Evolutionary conservation across 2,888 invertebrate species (phyloP).

Genomic region (Lucinisca nassula): DNA sequence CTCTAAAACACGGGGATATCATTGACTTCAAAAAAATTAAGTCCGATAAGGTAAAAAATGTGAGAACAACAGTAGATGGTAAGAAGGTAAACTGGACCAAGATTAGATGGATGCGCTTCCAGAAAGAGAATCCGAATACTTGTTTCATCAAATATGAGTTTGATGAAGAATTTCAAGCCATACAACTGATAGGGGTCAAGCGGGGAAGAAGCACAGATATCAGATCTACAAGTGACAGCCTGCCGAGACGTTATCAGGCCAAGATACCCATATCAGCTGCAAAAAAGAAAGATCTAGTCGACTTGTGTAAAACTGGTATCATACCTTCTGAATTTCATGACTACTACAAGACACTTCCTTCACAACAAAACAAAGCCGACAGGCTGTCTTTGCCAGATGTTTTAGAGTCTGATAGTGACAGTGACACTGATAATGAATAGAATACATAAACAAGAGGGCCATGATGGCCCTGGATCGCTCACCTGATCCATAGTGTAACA

Average conservation of each 20-base stretch:
- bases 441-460: too few species aligned
- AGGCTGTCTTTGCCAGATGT: not conserved
- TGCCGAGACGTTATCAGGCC: not conserved
- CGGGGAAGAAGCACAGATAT: not conserved
- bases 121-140: not conserved
- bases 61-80: not conserved
- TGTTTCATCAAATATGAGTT: conserved; percentile 22
- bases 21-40: conserved; percentile 14
- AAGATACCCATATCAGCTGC: conserved; percentile 3
- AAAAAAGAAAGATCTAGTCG: conserved; percentile 10
- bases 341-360: not conserved
- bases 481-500: too few species aligned
- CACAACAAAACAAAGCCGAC: not conserved
- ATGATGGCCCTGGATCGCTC: too few species aligned
- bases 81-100: conserved; percentile 23
- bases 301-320: conserved; percentile 7
- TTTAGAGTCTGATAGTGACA: not conserved
- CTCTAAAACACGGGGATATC: conserved; percentile 30
- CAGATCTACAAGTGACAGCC: not conserved
- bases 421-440: conserved; percentile 1
- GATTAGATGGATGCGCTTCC: conserved; percentile 22
- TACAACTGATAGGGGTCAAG: not conserved
- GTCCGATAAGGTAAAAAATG: not conserved
- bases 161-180: conserved; percentile 6
- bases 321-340: conserved; percentile 16